Evolutionary conservation across 2,888 invertebrate species (phyloP).

Genomic region (Dryobotodes eremita): DNA sequence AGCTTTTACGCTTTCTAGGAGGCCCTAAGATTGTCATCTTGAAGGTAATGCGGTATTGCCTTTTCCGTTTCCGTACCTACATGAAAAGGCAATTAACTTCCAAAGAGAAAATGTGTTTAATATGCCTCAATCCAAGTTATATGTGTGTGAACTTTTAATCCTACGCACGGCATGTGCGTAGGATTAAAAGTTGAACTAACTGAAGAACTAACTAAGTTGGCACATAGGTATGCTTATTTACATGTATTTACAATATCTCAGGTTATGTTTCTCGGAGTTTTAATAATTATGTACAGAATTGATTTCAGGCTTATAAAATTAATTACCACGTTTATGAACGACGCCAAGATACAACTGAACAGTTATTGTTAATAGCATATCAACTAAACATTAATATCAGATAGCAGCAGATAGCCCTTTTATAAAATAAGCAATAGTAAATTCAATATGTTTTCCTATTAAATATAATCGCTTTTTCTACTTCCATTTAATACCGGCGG

Average conservation of each 20-base stretch:
- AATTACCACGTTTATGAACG: background rate
- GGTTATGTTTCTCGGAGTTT: background rate
- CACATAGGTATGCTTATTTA: background rate
- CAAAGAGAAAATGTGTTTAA: background rate
- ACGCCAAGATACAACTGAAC: background rate
- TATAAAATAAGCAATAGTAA: background rate
- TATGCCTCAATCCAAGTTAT: background rate
- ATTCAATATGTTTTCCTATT: constrained; percentile 21
- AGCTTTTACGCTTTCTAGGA: background rate
- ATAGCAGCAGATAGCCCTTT: constrained; percentile 19
- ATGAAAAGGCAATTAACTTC: background rate
- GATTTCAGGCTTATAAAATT: constrained; percentile 1
- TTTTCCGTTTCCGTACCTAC: background rate
- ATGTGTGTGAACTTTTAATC: background rate
- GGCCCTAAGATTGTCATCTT: background rate
- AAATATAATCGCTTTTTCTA: constrained; percentile 45
- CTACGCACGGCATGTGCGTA: too few relatives aligned
- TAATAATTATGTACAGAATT: background rate
- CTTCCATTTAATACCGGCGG: constrained; percentile 3
- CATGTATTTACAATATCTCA: background rate
- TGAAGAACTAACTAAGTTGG: background rate
- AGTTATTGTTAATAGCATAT: constrained; percentile 2
- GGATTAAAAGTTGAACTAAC: too few relatives aligned
- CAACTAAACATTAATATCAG: constrained; percentile 16
- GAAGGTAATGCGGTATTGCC: background rate